Evolutionary conservation across 2,888 invertebrate genomes (phyloP).

Genomic region (Kryphioiulus occultus): DNA sequence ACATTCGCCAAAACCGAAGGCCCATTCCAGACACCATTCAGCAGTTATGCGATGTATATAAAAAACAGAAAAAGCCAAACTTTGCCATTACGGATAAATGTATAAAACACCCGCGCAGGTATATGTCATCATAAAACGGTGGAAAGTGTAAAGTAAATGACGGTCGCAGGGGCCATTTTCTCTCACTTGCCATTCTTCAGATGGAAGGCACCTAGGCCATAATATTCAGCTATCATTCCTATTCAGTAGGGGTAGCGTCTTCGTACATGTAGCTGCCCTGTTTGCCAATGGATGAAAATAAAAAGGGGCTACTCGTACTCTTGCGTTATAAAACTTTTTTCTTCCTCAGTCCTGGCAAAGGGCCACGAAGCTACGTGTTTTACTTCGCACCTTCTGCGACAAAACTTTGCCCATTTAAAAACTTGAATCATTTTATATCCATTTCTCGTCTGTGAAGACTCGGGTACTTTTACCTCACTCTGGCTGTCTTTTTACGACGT

Average conservation of each 20-base stretch:
- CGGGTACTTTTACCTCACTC: neutral
- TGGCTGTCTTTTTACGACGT: neutral
- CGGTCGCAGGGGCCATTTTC: neutral
- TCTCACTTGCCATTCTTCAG: neutral
- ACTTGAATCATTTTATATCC: neutral
- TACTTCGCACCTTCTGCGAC: neutral
- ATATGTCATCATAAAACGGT: conserved; percentile 5
- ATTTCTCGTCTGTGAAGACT: neutral
- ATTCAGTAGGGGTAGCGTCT: neutral
- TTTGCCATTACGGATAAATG: conserved; percentile 5
- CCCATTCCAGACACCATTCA: neutral
- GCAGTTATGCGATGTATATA: neutral
- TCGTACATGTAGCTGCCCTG: neutral
- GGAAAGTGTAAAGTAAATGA: neutral
- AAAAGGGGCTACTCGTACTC: neutral
- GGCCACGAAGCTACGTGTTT: neutral
- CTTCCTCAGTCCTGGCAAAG: neutral
- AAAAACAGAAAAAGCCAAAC: neutral
- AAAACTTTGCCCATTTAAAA: neutral
- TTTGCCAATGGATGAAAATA: neutral
- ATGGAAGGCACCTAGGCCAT: neutral
- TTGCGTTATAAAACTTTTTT: neutral
- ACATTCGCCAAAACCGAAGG: neutral
- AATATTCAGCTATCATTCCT: neutral
- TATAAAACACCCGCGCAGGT: neutral